phyloP scores from a whole-genome alignment of 2,888 invertebrate species.

The Eristalinus aeneus region DNA sequence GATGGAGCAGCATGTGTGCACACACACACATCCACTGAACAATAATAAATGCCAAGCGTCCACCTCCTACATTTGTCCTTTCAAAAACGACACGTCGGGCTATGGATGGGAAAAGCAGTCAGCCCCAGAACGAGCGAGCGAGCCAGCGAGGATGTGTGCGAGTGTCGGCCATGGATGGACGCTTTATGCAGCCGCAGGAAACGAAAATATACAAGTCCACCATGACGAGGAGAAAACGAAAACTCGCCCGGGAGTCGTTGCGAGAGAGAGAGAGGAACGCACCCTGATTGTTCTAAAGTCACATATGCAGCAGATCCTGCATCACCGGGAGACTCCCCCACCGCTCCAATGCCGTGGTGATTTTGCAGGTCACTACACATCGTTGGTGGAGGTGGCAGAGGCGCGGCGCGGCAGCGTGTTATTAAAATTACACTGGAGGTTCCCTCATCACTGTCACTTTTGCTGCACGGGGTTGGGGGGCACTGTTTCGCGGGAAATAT shows the following conservation, averaged over 20 bases:
- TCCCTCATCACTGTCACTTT: constrained; percentile 49
- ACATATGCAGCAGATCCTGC: constrained; percentile 39
- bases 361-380: constrained; percentile 69
- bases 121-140: not conserved
- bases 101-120: not conserved
- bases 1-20: constrained; percentile 8
- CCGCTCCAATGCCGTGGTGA: constrained; percentile 24
- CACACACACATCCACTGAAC: not conserved
- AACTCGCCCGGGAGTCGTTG: not conserved
- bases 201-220: constrained; percentile 54
- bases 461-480: not conserved
- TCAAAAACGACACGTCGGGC: not conserved
- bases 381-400: not conserved
- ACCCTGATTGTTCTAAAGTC: constrained; percentile 59
- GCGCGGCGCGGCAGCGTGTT: constrained; percentile 18
- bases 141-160: not conserved
- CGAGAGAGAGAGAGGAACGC: constrained; percentile 7
- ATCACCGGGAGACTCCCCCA: constrained; percentile 38
- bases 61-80: constrained; percentile 49
- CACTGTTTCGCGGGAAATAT: constrained; percentile 28
- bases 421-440: constrained; percentile 65
- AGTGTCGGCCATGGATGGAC: constrained; percentile 42
- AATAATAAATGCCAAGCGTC: constrained; percentile 48
- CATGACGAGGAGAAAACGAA: not conserved
- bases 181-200: constrained; percentile 51